Percentiles rank a stretch among this genome's conserved stretches.
phyloP scores from a whole-genome alignment of 2,888 invertebrate genomes.

The Hypselothyrea guttata region DNA sequence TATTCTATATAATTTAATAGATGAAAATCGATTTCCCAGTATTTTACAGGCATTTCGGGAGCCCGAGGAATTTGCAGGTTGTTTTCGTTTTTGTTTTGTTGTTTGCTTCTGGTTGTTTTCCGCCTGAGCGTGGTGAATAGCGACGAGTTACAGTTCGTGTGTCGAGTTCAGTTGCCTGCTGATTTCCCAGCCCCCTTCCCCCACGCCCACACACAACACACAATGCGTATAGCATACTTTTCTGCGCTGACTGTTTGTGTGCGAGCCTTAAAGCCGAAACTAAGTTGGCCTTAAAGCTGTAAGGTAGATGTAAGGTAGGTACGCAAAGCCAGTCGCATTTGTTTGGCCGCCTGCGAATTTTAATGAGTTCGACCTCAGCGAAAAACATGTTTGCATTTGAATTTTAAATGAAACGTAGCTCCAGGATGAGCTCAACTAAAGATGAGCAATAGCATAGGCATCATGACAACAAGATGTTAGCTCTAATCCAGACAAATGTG shows the following conservation, averaged over 20 bases:
- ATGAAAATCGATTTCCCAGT: conserved; percentile 17
- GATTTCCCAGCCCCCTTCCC: conserved; percentile 9
- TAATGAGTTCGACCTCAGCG: conserved; percentile 55
- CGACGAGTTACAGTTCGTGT: conserved; percentile 6
- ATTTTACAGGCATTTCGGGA: conserved; percentile 10
- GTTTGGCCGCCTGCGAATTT: conserved; percentile 64
- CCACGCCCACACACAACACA: not conserved
- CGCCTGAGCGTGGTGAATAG: conserved; percentile 38
- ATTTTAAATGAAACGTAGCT: conserved; percentile 69
- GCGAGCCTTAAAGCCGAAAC: conserved; percentile 49
- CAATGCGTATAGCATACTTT: conserved; percentile 63
- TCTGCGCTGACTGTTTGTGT: conserved; percentile 58
- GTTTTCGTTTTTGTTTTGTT: not conserved
- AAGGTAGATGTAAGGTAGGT: not conserved
- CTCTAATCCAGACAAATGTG: not conserved
- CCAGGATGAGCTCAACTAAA: conserved; percentile 1
- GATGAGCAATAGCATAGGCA: conserved; percentile 1
- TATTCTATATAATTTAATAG: no score
- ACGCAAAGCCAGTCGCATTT: conserved; percentile 38
- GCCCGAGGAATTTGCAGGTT: conserved; percentile 10
- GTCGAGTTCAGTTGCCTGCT: conserved; percentile 20
- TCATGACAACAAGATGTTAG: not conserved
- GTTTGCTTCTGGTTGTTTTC: not conserved
- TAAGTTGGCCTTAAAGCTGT: conserved; percentile 58
- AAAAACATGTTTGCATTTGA: conserved; percentile 66